These are phyloP conservation scores for Macrotis lagotis DNA, from an alignment of 2,113 vertebrate genomes.

Conservation along the genomic window DNA sequence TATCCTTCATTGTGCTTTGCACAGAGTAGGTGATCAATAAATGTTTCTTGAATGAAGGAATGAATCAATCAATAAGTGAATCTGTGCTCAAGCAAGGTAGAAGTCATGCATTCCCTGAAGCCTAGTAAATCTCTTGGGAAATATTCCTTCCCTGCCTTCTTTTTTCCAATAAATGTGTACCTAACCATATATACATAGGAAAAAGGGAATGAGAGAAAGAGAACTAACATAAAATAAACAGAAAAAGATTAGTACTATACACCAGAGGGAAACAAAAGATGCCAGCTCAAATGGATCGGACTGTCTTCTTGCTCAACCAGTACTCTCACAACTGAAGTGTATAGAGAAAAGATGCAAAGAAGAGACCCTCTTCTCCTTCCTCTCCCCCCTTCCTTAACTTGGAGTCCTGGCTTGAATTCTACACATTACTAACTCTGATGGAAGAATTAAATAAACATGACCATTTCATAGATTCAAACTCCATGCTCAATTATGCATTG, in stretches of 20 bases:
- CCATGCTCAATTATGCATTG: background rate
- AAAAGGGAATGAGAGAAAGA: background rate
- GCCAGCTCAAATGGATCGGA: background rate
- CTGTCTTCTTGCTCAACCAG: background rate
- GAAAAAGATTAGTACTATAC: background rate
- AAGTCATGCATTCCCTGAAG: background rate
- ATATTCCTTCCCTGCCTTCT: background rate
- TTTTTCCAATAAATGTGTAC: background rate
- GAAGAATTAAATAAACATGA: background rate
- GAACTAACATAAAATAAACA: background rate
- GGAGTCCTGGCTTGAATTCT: constrained; percentile 5
- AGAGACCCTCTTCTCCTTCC: background rate
- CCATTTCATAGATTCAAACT: background rate
- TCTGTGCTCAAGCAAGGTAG: background rate
- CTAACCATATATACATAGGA: background rate
- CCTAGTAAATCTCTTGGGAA: background rate
- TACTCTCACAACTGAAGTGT: background rate
- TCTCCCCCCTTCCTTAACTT: background rate
- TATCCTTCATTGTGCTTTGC: background rate
- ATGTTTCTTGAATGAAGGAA: background rate
- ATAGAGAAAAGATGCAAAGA: background rate
- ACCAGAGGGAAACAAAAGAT: background rate
- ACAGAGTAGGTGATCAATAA: constrained; percentile 2
- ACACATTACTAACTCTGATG: background rate
- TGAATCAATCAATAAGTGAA: constrained; percentile 3